These are phyloP conservation scores for Lepilemur ruficaudatus DNA, from an alignment of 2,797 vertebrate genomes.

Conservation along the genomic window DNA sequence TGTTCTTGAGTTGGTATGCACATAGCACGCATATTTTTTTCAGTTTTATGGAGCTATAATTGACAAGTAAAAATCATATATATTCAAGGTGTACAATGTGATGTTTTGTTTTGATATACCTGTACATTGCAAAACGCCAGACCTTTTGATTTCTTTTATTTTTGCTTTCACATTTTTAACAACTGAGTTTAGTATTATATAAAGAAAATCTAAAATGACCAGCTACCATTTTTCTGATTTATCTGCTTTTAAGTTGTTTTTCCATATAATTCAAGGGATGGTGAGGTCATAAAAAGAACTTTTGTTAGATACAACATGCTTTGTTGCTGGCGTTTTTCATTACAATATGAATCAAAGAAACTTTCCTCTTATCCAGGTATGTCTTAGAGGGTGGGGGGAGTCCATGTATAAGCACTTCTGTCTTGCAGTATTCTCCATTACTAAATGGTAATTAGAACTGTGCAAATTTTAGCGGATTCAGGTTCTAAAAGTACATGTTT, in stretches of 20 bases:
- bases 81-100: background rate
- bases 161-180: slow-evolving; percentile 33
- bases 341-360: background rate
- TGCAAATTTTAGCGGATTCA: background rate
- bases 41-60: background rate
- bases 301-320: background rate
- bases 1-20: background rate
- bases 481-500: slow-evolving; percentile 37
- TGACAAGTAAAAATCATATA: background rate
- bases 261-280: background rate
- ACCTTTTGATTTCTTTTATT: background rate
- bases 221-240: background rate
- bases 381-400: background rate
- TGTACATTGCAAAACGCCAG: background rate
- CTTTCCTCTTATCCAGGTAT: background rate
- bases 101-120: background rate
- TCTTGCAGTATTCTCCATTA: background rate
- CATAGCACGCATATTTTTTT: background rate
- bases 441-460: background rate
- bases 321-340: slow-evolving; percentile 11
- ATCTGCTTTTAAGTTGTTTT: slow-evolving; percentile 25
- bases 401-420: background rate
- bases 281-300: background rate
- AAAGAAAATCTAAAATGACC: slow-evolving; percentile 18
- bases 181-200: background rate